Conservation (phyloP, 2,888 invertebrate genomes). For the Aleiodes testaceus region DNA sequence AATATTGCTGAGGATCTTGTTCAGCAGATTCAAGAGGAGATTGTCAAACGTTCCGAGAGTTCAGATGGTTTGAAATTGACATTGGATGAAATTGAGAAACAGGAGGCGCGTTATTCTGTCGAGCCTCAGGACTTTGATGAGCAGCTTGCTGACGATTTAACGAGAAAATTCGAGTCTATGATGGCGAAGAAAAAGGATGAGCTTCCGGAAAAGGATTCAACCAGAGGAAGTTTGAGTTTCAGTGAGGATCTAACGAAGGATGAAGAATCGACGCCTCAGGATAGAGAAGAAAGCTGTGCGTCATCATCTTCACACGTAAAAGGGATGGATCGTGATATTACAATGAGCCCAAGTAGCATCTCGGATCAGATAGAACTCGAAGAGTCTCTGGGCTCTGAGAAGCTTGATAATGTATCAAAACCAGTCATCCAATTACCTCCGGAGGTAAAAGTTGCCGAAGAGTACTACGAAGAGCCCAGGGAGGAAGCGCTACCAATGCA, state of each 20-base stretch:
- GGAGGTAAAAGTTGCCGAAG: conserved; percentile 39
- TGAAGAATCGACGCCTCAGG: conserved; percentile 63
- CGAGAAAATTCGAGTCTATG: conserved; percentile 64
- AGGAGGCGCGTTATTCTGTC: conserved; percentile 41
- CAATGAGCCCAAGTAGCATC: conserved; percentile 67
- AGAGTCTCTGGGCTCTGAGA: conserved; percentile 57
- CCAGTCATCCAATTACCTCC: conserved; percentile 37
- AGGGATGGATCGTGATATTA: conserved; percentile 62
- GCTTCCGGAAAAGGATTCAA: conserved; percentile 54
- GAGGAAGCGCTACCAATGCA: conserved; percentile 42
- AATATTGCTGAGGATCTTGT: conserved; percentile 65
- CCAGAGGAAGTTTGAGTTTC: conserved; percentile 62
- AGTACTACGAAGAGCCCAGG: conserved; percentile 45
- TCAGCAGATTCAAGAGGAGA: conserved; percentile 66
- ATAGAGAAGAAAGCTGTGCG: conserved; percentile 60
- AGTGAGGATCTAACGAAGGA: conserved; percentile 67
- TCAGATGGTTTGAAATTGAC: conserved; percentile 47
- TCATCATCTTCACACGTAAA: conserved; percentile 60
- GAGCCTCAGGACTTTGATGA: conserved; percentile 61
- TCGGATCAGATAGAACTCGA: conserved; percentile 67
- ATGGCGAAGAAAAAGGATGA: conserved; percentile 50
- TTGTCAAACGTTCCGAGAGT: conserved; percentile 59
- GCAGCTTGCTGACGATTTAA: conserved; percentile 65
- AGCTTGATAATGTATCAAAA: conserved; percentile 7
- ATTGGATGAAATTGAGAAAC: conserved; percentile 47